These are phyloP conservation scores for Phaedon cochleariae DNA, from an alignment of 2,888 invertebrate genomes.

Conservation along the genomic window DNA sequence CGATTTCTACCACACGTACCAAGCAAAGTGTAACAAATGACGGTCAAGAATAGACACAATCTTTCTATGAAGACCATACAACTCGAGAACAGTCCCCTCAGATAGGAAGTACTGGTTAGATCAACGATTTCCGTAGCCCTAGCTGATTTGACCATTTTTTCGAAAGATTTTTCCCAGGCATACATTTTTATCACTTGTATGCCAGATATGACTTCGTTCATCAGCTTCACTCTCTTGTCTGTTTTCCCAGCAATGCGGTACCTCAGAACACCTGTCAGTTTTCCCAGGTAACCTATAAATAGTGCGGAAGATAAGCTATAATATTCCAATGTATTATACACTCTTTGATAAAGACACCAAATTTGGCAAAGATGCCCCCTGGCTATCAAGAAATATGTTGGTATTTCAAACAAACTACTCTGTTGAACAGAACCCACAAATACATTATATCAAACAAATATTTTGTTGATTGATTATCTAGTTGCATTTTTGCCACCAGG, in stretches of 20 bases:
- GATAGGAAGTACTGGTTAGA: constrained; percentile 68
- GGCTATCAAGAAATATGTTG: too few species aligned
- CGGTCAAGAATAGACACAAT: constrained; percentile 81
- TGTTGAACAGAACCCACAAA: too few species aligned
- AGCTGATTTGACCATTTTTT: constrained; percentile 67
- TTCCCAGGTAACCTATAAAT: constrained; percentile 47
- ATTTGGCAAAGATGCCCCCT: too few species aligned
- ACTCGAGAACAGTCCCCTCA: constrained; percentile 71
- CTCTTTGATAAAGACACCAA: too few species aligned
- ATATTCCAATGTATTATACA: too few species aligned
- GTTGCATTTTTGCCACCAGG: too few species aligned
- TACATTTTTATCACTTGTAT: constrained; percentile 83
- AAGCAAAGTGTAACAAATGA: constrained; percentile 77
- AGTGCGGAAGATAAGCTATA: too few species aligned
- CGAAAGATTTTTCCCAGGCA: constrained; percentile 78
- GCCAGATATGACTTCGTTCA: constrained; percentile 77
- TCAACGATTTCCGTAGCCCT: constrained; percentile 71
- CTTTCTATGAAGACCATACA: constrained; percentile 82
- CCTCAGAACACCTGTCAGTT: constrained; percentile 60
- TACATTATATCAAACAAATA: too few species aligned
- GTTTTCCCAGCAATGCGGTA: constrained; percentile 63
- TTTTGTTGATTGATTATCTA: too few species aligned
- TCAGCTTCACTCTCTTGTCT: constrained; percentile 73
- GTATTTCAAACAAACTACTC: too few species aligned
- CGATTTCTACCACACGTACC: too few species aligned